Percentiles rank a stretch among this genome's conserved stretches.
Conservation (phyloP, 2,888 invertebrate species). For the Drosophila tanythrix region DNA sequence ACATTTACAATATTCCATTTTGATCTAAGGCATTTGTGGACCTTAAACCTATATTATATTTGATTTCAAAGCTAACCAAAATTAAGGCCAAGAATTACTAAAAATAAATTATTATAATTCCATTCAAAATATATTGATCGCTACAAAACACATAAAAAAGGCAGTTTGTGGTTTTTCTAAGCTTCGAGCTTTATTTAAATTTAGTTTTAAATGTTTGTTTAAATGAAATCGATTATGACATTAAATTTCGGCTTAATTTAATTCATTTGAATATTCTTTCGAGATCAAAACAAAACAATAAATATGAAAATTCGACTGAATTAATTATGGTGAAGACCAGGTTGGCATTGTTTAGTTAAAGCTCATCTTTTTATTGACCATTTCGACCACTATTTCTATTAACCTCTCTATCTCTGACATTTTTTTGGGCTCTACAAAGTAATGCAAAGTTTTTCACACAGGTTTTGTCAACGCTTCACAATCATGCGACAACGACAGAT, state of each 20-base stretch:
- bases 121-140: neutral
- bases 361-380: neutral
- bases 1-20: neutral
- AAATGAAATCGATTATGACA: neutral
- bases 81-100: neutral
- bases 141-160: neutral
- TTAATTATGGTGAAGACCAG: neutral
- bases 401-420: neutral
- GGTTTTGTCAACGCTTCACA: constrained; percentile 31
- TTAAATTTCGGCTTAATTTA: neutral
- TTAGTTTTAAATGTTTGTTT: neutral
- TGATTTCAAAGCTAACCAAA: neutral
- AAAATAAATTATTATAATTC: neutral
- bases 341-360: neutral
- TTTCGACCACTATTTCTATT: neutral
- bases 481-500: constrained; percentile 58
- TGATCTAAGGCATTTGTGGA: neutral
- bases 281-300: neutral
- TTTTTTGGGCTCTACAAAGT: neutral
- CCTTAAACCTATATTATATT: neutral
- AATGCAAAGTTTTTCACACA: neutral
- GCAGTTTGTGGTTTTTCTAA: neutral
- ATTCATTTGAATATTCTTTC: neutral
- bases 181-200: neutral
- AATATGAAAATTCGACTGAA: neutral